Evolutionary conservation across 2,888 invertebrate species (phyloP).

Genomic region (Mesochorus sp.): DNA sequence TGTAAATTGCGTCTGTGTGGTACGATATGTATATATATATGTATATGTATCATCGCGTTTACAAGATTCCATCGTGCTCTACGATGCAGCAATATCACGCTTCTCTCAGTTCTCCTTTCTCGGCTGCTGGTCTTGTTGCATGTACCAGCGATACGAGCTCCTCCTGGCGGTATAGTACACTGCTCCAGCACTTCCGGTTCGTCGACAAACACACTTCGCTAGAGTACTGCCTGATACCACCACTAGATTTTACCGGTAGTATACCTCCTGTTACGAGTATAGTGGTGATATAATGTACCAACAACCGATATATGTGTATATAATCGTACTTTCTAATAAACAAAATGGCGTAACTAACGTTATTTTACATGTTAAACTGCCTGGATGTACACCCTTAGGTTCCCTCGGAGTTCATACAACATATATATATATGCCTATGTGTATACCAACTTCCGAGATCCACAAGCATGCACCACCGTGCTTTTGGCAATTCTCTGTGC

Average conservation of each 20-base stretch:
- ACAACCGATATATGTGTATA: too few species aligned
- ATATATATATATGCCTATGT: background rate
- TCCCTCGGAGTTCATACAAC: background rate
- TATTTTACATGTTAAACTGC: background rate
- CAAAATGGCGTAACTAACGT: background rate
- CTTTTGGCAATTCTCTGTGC: constrained; percentile 33
- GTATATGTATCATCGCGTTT: too few species aligned
- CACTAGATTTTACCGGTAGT: background rate
- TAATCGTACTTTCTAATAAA: constrained; percentile 1
- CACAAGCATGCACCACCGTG: constrained; percentile 19
- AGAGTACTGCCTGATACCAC: constrained; percentile 18
- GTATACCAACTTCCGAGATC: background rate
- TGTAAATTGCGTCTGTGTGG: constrained; percentile 62
- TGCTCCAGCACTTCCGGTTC: constrained; percentile 44
- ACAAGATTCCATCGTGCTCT: constrained; percentile 64
- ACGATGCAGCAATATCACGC: constrained; percentile 56
- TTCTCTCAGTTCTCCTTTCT: constrained; percentile 26
- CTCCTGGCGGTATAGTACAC: constrained; percentile 20
- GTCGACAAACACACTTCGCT: constrained; percentile 27
- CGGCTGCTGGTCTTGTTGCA: constrained; percentile 14
- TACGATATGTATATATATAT: too few species aligned
- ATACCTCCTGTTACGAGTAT: background rate
- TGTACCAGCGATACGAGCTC: constrained; percentile 30
- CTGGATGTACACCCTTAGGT: background rate
- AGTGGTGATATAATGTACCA: background rate